These are phyloP conservation scores for Numenius phaeopus DNA, from an alignment of 2,797 vertebrate species.

Conservation along the genomic window DNA sequence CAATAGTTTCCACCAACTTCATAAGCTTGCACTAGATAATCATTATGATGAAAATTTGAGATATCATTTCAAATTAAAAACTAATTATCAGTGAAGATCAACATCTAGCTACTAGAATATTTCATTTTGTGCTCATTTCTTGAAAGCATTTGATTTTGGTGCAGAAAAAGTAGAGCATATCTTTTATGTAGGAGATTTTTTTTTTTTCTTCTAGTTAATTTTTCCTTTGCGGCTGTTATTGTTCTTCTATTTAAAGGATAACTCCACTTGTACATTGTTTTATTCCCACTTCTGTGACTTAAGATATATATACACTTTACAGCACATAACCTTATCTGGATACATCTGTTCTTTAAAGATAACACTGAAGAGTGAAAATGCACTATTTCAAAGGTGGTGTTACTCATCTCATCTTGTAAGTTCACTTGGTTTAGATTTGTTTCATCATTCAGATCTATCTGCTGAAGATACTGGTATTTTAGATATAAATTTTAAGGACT, in stretches of 20 bases:
- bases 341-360: background rate
- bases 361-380: background rate
- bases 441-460: background rate
- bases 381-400: background rate
- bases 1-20: background rate
- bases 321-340: background rate
- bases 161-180: background rate
- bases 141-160: background rate
- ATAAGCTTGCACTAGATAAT: background rate
- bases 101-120: background rate
- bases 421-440: background rate
- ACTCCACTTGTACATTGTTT: background rate
- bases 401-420: background rate
- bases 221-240: background rate
- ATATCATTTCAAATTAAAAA: constrained; percentile 44
- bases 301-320: background rate
- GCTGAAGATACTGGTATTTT: background rate
- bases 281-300: background rate
- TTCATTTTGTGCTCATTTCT: background rate
- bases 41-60: constrained; percentile 8
- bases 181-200: background rate
- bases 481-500: background rate
- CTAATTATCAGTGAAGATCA: constrained; percentile 27
- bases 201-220: background rate
- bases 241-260: background rate